These are phyloP conservation scores for Drosophila limbata DNA, from an alignment of 2,888 invertebrate species.

Conservation along the genomic window DNA sequence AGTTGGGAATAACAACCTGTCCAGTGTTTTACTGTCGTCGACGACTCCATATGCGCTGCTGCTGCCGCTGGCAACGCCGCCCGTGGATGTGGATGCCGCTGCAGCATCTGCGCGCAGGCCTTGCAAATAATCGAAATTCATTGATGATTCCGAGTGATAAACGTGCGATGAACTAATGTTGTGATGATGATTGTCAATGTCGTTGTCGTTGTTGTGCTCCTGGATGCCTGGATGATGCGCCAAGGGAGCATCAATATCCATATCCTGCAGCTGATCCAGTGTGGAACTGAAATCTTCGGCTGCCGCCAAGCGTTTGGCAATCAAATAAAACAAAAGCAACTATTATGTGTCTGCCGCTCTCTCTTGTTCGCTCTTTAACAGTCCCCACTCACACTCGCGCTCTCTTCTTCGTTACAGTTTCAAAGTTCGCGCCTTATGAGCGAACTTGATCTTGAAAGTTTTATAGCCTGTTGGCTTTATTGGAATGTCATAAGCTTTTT, in stretches of 20 bases:
- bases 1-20: constrained; percentile 83
- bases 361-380: neutral
- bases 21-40: constrained; percentile 83
- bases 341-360: constrained; percentile 6
- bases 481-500: constrained; percentile 72
- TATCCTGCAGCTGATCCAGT: constrained; percentile 82
- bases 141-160: constrained; percentile 82
- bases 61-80: constrained; percentile 29
- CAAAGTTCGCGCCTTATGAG: constrained; percentile 44
- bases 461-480: constrained; percentile 32
- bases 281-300: constrained; percentile 43
- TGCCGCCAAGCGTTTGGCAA: constrained; percentile 23
- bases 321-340: constrained; percentile 1
- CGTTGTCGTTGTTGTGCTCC: constrained; percentile 65
- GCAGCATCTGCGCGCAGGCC: constrained; percentile 72
- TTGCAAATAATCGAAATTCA: constrained; percentile 84
- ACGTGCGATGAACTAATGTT: constrained; percentile 64
- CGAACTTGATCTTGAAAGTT: constrained; percentile 31
- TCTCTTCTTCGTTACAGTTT: constrained; percentile 24
- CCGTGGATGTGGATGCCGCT: constrained; percentile 56
- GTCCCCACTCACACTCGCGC: neutral
- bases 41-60: constrained; percentile 72
- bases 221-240: constrained; percentile 81
- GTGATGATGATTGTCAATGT: constrained; percentile 25
- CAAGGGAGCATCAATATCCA: constrained; percentile 84